Base-by-base conservation (phyloP, 2,888 invertebrate genomes). In the Agrilus cyanescens region DNA sequence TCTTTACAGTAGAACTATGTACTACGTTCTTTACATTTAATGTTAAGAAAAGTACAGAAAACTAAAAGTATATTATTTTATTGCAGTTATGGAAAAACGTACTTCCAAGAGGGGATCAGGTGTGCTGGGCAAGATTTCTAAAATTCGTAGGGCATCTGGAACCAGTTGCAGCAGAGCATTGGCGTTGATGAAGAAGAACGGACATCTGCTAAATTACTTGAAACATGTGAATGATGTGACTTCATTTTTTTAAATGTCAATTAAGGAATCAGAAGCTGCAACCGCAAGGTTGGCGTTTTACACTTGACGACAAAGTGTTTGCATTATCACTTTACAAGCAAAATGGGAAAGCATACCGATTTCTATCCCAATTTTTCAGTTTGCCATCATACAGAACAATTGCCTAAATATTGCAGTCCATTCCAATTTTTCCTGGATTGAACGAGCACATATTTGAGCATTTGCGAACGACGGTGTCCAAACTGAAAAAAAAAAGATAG, bases 231-330 rank as follows among this genome's bases (percentile, higher is more conserved):
- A 38, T 36, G 38, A 20, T 13, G 7, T 6, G 2, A 38, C 7
- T 6, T 8, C n/a, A 5, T 7, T 38, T 38, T 36, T 4, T 36
- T 2, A 16, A 16, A n/a, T 36, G 15, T 3, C 5, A 36, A 10
- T 16, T 36, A 36, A 13, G 37, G 14, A 13, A 14, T n/a, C 14
- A 13, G 29, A 18, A 43, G 34, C 34, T 16, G 15, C 29, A 30
- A 34, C 37, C 41, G 12, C 34, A 30, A 32, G 38, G 41, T 16
- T 13, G 40, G 10, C 29, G 38, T n/a, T 46, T 32, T 40, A 18
- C 35, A 3, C 7, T 37, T n/a, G 15, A 46, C 7, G 46, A 46
- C 13, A 43, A 46, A 18, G 5, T 39, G 10, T 29, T 43, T 10
- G 35, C 43, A 8, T 13, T 43, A 6, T 32, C 43, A 20, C 20